Conservation (phyloP, 2,113 vertebrate genomes). For the Peromyscus californicus region DNA sequence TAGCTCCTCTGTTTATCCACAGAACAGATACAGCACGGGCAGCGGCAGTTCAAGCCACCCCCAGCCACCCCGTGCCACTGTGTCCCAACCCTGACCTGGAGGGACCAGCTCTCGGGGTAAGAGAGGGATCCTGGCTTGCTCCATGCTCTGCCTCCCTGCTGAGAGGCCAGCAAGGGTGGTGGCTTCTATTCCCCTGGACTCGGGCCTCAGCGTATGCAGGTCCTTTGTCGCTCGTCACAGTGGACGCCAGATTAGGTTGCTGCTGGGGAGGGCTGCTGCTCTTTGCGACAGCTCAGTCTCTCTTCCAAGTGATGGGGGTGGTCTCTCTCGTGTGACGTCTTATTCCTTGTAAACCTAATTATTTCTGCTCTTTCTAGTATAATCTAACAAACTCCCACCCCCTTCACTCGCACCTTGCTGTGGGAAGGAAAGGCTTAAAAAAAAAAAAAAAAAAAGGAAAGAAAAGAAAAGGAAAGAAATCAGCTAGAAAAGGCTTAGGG, state of each 20-base stretch:
- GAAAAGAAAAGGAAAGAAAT: not conserved
- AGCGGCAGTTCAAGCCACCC: constrained; percentile 83
- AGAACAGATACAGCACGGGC: constrained; percentile 84
- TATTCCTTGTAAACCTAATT: not conserved
- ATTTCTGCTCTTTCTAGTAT: not conserved
- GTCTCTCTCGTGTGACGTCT: not conserved
- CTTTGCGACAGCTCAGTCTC: not conserved
- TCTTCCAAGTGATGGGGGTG: not conserved
- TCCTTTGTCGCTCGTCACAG: not conserved
- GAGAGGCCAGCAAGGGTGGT: constrained; percentile 82
- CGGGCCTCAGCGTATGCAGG: not conserved
- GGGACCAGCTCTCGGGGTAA: constrained; percentile 85
- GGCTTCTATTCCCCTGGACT: constrained; percentile 67
- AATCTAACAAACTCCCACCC: not conserved
- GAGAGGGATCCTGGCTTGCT: constrained; percentile 80
- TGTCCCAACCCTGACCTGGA: constrained; percentile 84
- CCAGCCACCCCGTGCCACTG: constrained; percentile 84
- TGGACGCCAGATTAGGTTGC: not conserved
- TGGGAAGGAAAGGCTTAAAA: constrained; percentile 25
- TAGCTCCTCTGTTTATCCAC: constrained; percentile 85
- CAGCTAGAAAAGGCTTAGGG: not conserved
- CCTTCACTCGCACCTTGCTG: not conserved
- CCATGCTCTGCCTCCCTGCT: constrained; percentile 74
- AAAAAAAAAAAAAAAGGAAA: not conserved
- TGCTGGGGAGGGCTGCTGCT: constrained; percentile 39